Evolutionary conservation across 2,797 vertebrate genomes (phyloP), one percentile per base, ranked within the genome.

Genomic region (Sebastes hopkinsi): DNA sequence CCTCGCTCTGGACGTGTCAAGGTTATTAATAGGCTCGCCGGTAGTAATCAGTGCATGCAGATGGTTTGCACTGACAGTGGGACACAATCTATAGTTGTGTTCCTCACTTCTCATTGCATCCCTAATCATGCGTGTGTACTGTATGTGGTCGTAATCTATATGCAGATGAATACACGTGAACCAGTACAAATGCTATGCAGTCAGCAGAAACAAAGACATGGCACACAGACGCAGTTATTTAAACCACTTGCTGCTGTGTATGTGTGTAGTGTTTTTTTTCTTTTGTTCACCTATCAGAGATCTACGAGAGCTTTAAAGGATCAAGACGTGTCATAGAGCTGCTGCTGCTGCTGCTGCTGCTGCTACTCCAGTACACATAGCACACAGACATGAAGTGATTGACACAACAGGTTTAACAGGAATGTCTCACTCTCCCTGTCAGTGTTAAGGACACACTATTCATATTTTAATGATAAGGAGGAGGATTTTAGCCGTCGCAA

Each of bases 11-110:
- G 22, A 36, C 16, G 13, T 78, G 52, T 65, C 8, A 18, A 16
- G 66, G 60, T 87, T 72, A 83, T 89, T 79, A 75, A 81, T 60
- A 36, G 27, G 67, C 13, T 65, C 14, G n/a, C 30, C 59, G 18
- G 73, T 78, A 12, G 52, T 59, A 34, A 69, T 67, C 42, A 62
- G 56, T 30, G 25, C 18, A 34, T 61, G 36, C 32, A 71, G 34
- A 29, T 5, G 42, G 46, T 30, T 72, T 14, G 27, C 68, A 52
- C 46, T 9, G 16, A 61, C 30, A 77, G 16, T 5, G 3, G 50
- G 23, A 67, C 22, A 29, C 10, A 56, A 22, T 80, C 62, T 64
- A 12, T 38, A 42, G 29, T 42, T 25, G 36, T 16, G 36, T 16
- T 36, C 18, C 32, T 23, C 18, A 8, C 3, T 58, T 79, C 56